Evolutionary conservation across 2,113 vertebrate genomes (phyloP), one percentile per base, ranked within the genome.

Genomic region (Maylandia zebra): DNA sequence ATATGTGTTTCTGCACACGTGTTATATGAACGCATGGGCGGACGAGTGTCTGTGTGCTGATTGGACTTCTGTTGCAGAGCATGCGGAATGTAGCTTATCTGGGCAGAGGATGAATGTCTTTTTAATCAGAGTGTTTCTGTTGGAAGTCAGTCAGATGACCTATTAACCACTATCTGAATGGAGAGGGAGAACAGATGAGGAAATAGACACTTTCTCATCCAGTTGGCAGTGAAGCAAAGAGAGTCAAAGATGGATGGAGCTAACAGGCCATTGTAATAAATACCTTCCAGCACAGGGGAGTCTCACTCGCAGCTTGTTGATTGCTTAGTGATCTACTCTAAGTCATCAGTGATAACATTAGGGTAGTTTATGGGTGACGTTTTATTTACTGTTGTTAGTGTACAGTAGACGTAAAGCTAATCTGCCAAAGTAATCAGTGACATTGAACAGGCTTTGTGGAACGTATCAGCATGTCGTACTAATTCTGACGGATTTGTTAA

Each of bases 121-220:
- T 93, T 94, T 93, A 96, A 95, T 94, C 86, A 89, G 56, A 41
- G n/a, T 94, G 89, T 95, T 95, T 93, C 86, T 91, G 81, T 94
- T 95, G 95, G 94, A 94, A 69, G 84, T 19, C 34, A 4, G 76
- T 91, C 93, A 93, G 85, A 82, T 90, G 88, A 86, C 92, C 88
- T 92, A 80, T 90, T 93, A 93, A 90, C 87, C 79, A 64, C 81
- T 91, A 90, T 94, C 90, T 83, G 84, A 87, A 66, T 48, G 81
- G 57, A 81, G 69, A 48, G 41, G 80, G 19, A 80, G 79, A 91
- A 24, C 82, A 88, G 82, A 91, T 92, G 91, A 93, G 83, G 81
- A 86, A 87, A 83, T 24, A 82, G 82, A 93, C 89, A 88, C 90
- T 90, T 93, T 91, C 80, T 86, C 86, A 89, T 91, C 55, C 87